Percentiles rank a stretch among this genome's conserved stretches.
Conservation (phyloP, 1,140 invertebrate genomes). For the Zaprionus taronus region DNA sequence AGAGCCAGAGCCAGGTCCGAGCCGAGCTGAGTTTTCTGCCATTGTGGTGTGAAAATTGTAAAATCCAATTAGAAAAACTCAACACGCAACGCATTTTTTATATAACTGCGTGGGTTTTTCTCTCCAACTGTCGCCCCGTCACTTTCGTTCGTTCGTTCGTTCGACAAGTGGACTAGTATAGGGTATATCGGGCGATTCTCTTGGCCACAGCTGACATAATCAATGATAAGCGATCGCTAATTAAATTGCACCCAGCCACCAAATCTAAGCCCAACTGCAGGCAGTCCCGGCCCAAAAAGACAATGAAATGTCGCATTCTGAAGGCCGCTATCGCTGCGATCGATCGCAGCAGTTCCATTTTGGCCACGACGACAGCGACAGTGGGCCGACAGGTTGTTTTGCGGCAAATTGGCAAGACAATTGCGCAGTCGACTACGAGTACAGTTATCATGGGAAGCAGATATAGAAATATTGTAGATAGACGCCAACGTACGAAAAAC, state of each 20-base stretch:
- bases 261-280: conserved; percentile 55
- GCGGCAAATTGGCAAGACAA: conserved; percentile 75
- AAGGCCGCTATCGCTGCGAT: conserved; percentile 46
- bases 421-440: conserved; percentile 53
- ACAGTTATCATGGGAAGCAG: conserved; percentile 76
- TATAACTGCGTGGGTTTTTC: conserved; percentile 46
- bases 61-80: conserved; percentile 53
- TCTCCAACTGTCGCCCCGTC: background rate
- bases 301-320: conserved; percentile 78
- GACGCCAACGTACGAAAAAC: conserved; percentile 1
- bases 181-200: background rate
- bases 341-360: conserved; percentile 65
- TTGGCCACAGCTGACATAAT: conserved; percentile 66
- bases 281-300: conserved; percentile 56
- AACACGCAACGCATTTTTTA: conserved; percentile 56
- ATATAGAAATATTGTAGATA: conserved; percentile 29
- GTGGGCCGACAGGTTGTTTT: conserved; percentile 69
- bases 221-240: conserved; percentile 75
- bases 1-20: conserved; percentile 12
- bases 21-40: conserved; percentile 33
- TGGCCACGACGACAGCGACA: conserved; percentile 51
- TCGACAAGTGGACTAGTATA: background rate
- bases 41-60: conserved; percentile 47
- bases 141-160: conserved; percentile 5
- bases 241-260: conserved; percentile 72